Percentiles rank a stretch among this genome's conserved stretches.
These are phyloP conservation scores for Sialis fuliginosa DNA, from an alignment of 2,888 invertebrate genomes.

Conservation along the genomic window DNA sequence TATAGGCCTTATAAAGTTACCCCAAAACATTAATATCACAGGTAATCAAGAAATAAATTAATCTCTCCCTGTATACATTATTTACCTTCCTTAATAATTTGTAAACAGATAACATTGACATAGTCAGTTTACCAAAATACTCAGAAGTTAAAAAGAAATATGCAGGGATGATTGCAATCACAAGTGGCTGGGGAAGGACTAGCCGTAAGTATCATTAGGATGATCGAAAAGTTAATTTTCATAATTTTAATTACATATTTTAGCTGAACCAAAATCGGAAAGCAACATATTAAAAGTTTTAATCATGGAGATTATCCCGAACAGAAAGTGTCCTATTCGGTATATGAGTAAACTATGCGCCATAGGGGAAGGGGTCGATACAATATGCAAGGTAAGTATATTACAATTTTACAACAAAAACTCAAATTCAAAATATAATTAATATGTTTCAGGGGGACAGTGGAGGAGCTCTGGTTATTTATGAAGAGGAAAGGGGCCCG, in stretches of 20 bases:
- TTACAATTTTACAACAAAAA: neutral
- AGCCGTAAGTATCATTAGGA: neutral
- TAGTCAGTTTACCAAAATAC: neutral
- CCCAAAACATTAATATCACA: neutral
- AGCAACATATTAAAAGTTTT: conserved; percentile 1
- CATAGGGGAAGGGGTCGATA: neutral
- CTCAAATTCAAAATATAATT: neutral
- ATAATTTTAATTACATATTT: neutral
- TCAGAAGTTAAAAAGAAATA: neutral
- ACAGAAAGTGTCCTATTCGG: neutral
- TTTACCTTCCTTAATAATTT: neutral
- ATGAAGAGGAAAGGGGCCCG: neutral
- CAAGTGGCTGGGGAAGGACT: conserved; percentile 2
- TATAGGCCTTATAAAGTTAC: conserved; percentile 1
- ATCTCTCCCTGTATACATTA: neutral
- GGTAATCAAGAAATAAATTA: neutral
- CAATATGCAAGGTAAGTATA: conserved; percentile 1
- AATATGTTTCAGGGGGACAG: neutral
- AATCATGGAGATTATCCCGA: neutral
- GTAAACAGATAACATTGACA: neutral
- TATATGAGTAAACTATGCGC: conserved; percentile 1
- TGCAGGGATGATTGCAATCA: neutral
- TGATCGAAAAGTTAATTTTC: neutral
- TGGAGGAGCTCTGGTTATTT: conserved; percentile 1
- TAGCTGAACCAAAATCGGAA: conserved; percentile 1